phyloP scores from a whole-genome alignment of 1,140 invertebrate genomes.

The Andricus grossulariae region DNA sequence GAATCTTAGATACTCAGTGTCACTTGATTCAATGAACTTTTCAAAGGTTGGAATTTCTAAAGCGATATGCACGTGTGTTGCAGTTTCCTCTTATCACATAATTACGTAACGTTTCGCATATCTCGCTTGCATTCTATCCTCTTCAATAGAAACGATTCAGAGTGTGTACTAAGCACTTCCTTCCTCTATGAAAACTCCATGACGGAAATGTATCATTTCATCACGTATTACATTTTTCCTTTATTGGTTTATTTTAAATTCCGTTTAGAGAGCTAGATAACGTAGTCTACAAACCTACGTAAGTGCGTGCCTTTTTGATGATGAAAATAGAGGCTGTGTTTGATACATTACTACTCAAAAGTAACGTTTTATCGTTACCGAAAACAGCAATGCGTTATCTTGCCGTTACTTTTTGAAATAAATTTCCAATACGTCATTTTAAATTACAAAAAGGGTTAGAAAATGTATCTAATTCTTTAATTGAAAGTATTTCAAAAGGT shows the following conservation, averaged over 20 bases:
- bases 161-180: not conserved
- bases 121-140: conserved; percentile 26
- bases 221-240: not conserved
- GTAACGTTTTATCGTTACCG: too few relatives aligned
- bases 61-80: conserved; percentile 21
- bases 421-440: too few relatives aligned
- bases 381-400: too few relatives aligned
- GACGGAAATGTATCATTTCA: not conserved
- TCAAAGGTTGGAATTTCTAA: conserved; percentile 20
- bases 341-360: too few relatives aligned
- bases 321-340: too few relatives aligned
- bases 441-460: too few relatives aligned
- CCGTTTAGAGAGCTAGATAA: too few relatives aligned
- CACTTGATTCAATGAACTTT: conserved; percentile 28
- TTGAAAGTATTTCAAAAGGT: too few relatives aligned
- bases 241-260: not conserved
- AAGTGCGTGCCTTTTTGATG: too few relatives aligned
- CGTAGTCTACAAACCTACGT: too few relatives aligned
- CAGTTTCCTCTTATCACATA: not conserved
- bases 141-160: not conserved
- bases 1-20: not conserved
- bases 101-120: conserved; percentile 23
- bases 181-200: conserved; percentile 19
- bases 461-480: too few relatives aligned
- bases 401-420: too few relatives aligned